Conservation (phyloP, 2,888 invertebrate species). For the Idaea straminata region DNA sequence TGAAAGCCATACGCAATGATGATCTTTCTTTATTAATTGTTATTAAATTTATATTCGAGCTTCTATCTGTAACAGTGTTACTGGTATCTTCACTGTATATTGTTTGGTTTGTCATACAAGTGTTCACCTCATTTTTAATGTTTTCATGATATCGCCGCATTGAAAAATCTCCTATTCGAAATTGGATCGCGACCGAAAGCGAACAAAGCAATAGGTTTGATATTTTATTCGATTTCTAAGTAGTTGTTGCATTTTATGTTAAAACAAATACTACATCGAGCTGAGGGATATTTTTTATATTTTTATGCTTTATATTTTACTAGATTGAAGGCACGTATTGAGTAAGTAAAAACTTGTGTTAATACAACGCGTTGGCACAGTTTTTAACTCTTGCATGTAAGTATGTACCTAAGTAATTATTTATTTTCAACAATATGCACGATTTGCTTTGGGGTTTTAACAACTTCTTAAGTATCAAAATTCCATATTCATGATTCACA, state of each 20-base stretch:
- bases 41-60: not conserved
- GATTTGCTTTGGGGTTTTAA: slow-evolving; percentile 7
- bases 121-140: slow-evolving; percentile 65
- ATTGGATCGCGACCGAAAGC: slow-evolving; percentile 66
- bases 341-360: slow-evolving; percentile 19
- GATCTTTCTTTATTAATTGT: not conserved
- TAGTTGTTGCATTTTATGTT: slow-evolving; percentile 58
- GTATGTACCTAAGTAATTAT: not conserved
- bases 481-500: not conserved
- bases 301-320: slow-evolving; percentile 25
- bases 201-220: slow-evolving; percentile 78
- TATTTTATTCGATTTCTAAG: slow-evolving; percentile 70
- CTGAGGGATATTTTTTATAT: slow-evolving; percentile 32
- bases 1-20: no score
- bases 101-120: slow-evolving; percentile 28
- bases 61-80: not conserved
- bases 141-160: slow-evolving; percentile 74
- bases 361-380: slow-evolving; percentile 17
- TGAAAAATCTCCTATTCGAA: slow-evolving; percentile 56
- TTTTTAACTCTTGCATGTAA: slow-evolving; percentile 5
- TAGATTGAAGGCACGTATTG: slow-evolving; percentile 10
- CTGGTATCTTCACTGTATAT: not conserved
- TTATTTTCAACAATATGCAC: slow-evolving; percentile 7
- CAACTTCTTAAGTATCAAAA: not conserved
- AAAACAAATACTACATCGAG: slow-evolving; percentile 35